Evolutionary conservation across 2,113 vertebrate species (phyloP).

Genomic region (Zingel zingel): DNA sequence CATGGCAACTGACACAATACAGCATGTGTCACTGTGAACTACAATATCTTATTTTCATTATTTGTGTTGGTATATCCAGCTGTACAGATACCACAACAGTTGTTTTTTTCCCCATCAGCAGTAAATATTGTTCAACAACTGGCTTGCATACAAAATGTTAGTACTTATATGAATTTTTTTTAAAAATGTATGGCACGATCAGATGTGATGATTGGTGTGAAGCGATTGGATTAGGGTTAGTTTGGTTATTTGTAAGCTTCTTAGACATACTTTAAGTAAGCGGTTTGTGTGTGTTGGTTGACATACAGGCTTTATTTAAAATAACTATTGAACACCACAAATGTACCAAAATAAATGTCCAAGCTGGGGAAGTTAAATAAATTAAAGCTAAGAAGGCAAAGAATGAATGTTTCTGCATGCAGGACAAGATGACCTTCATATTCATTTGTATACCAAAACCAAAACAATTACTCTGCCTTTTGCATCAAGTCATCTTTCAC

Average conservation of each 20-base stretch:
- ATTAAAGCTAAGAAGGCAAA: not conserved
- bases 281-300: not conserved
- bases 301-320: not conserved
- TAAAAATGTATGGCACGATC: slow-evolving; percentile 21
- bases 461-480: slow-evolving; percentile 4
- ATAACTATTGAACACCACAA: not conserved
- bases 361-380: not conserved
- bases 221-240: slow-evolving; percentile 18
- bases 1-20: not conserved
- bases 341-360: not conserved
- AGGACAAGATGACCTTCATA: slow-evolving; percentile 2
- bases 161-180: not conserved
- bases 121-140: slow-evolving; percentile 21
- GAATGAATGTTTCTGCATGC: not conserved
- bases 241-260: slow-evolving; percentile 1
- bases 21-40: not conserved
- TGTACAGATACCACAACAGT: not conserved
- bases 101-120: not conserved
- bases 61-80: not conserved
- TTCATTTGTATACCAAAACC: not conserved
- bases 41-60: not conserved
- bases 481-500: slow-evolving; percentile 18
- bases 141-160: not conserved
- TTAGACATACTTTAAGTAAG: not conserved
- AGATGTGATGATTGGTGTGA: not conserved